Evolutionary conservation across 2,888 invertebrate species (phyloP), one percentile per base, ranked within the genome.

Genomic region (Athalia circularis): DNA sequence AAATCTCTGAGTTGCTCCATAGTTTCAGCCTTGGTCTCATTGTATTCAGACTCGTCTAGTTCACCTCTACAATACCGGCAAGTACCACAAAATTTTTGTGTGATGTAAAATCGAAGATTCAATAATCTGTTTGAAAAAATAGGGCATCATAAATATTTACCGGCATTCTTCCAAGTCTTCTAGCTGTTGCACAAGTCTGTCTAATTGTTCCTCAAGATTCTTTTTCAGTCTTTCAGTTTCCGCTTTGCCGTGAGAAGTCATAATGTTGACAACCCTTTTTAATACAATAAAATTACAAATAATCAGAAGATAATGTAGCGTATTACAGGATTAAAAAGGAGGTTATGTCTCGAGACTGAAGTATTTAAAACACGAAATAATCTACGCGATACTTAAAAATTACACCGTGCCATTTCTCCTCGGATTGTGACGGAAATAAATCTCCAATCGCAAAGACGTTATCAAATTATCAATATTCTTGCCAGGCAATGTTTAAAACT

Each of bases 1-100:
- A 95, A 93, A 87, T 95, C 95, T 84, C 93, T 92, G 45, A 95
- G 89, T 86, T 95, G 95, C 80, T 95, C 95, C 84, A 94, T 90
- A 0, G 95, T 95, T 81, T 95, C 95, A 83, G 92, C 91, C 88
- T 93, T 94, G 6, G 93, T 93, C 87, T 94, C 94, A 80, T 93
- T 92, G 90, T 95, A 95, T 88, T 95, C 95, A 52, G 92, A 92
- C 5, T 88, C 87, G 13, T 94, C 93, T 81, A 95, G 85, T 77
- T 94, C 94, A 83, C 92, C 92, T 86, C 95, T 95, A 84, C 29
- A 29, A 29, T 29, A 2, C 0, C 29, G 29, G 29, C 29, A 29
- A 2, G 29, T 29, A 29, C 29, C 29, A 29, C 29, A 29, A 29
- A 29, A 29, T 29, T 29, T 29, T 29, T 29, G 29, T 29, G 29